phyloP scores from a whole-genome alignment of 92 coral and sea anemone species.

The Heliopora coerulea region DNA sequence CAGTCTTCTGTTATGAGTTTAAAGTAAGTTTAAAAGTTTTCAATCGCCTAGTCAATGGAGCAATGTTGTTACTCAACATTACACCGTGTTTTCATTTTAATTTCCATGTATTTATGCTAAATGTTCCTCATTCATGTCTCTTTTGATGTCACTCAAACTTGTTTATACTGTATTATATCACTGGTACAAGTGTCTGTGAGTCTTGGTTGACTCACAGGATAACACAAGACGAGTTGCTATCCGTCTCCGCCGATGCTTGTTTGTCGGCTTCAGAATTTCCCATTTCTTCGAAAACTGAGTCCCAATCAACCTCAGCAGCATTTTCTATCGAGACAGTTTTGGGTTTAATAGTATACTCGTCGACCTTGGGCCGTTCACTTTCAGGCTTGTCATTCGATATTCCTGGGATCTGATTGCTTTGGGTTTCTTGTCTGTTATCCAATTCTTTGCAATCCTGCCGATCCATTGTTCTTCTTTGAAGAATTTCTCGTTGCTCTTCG shows the following conservation, averaged over 20 bases:
- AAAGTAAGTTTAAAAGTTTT: too few relatives aligned
- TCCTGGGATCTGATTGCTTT: neutral
- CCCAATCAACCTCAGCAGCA: slow-evolving; percentile 28
- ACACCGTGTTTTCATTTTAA: too few relatives aligned
- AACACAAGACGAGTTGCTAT: neutral
- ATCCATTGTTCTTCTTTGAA: neutral
- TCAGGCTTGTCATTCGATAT: neutral
- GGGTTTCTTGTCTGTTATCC: neutral
- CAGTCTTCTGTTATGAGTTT: too few relatives aligned
- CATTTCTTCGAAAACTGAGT: slow-evolving; percentile 15
- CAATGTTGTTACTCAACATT: too few relatives aligned
- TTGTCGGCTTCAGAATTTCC: neutral
- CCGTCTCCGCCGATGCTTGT: neutral
- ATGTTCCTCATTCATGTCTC: too few relatives aligned
- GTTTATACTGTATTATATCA: neutral
- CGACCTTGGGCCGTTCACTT: neutral
- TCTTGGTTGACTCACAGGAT: neutral
- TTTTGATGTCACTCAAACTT: neutral
- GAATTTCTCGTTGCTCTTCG: slow-evolving; percentile 19
- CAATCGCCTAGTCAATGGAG: too few relatives aligned
- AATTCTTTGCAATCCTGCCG: too few relatives aligned
- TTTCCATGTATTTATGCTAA: too few relatives aligned
- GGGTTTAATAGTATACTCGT: slow-evolving; percentile 3
- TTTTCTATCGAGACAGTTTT: slow-evolving; percentile 3
- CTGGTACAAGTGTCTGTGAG: too few relatives aligned